Percentiles rank a stretch among this genome's conserved stretches.
phyloP scores from a whole-genome alignment of 2,113 vertebrate genomes.

The Suncus etruscus region DNA sequence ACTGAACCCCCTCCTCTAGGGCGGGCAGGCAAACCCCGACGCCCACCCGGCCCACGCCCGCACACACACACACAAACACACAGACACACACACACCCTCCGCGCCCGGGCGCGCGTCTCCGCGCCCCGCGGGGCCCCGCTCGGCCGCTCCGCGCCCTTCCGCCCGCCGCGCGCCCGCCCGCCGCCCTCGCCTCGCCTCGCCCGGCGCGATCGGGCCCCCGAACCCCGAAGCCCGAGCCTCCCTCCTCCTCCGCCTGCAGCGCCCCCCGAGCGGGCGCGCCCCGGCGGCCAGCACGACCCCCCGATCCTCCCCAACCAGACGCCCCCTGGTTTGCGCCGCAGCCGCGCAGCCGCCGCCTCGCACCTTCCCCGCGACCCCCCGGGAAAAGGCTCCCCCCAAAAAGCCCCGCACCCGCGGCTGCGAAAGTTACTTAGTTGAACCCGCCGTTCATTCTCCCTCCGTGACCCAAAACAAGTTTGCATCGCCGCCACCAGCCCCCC shows the following conservation, averaged over 20 bases:
- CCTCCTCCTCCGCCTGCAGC: too few species aligned
- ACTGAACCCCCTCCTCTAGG: neutral
- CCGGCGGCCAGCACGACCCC: too few species aligned
- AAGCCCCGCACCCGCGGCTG: constrained; percentile 54
- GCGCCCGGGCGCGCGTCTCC: constrained; percentile 69
- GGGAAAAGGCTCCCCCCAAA: constrained; percentile 9
- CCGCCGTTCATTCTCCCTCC: constrained; percentile 61
- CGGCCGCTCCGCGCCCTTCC: constrained; percentile 58
- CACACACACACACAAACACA: too few species aligned
- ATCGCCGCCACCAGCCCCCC: constrained; percentile 54
- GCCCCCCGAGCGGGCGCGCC: neutral
- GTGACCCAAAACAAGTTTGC: constrained; percentile 79
- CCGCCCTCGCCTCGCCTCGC: constrained; percentile 56
- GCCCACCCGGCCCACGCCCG: constrained; percentile 36
- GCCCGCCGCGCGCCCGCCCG: constrained; percentile 60
- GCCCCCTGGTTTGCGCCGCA: neutral
- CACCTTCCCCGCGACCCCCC: constrained; percentile 34
- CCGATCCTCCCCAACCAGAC: too few species aligned
- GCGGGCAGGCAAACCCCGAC: neutral
- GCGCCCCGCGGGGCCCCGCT: constrained; percentile 71
- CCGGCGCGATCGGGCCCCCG: neutral
- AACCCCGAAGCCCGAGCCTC: constrained; percentile 16
- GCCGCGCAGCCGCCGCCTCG: neutral
- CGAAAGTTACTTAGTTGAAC: constrained; percentile 84
- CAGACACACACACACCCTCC: constrained; percentile 69